Conservation (phyloP, 2,113 vertebrate species). For the Hippocampus zosterae region DNA sequence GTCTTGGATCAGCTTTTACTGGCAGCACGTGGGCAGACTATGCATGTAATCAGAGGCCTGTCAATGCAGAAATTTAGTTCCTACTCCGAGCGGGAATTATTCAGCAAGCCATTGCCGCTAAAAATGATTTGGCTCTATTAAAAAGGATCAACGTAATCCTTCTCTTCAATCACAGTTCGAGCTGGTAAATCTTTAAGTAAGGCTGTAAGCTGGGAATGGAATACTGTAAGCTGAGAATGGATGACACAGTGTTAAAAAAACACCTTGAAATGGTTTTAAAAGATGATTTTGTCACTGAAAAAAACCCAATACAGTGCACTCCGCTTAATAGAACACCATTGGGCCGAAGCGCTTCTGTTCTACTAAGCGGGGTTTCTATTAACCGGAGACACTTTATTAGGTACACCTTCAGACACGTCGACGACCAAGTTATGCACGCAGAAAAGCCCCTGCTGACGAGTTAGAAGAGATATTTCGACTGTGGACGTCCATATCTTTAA, state of each 20-base stretch:
- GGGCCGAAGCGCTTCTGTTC: no score
- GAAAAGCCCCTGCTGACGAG: no score
- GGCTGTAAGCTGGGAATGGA: neutral
- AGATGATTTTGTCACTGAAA: neutral
- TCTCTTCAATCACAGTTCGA: conserved; percentile 27
- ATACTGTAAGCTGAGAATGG: neutral
- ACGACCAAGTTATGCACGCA: no score
- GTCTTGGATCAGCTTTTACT: conserved; percentile 17
- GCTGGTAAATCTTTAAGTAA: neutral
- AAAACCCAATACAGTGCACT: no score
- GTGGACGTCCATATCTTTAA: no score
- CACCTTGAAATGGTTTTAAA: neutral
- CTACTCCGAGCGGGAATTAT: conserved; percentile 16
- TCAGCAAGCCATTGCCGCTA: conserved; percentile 6
- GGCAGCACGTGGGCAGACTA: conserved; percentile 16
- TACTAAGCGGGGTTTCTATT: no score
- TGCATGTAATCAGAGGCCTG: neutral
- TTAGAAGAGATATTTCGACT: no score
- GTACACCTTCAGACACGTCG: no score
- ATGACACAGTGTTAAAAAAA: neutral
- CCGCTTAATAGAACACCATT: no score
- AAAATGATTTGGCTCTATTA: conserved; percentile 49
- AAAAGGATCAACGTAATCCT: conserved; percentile 57
- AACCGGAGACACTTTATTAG: no score
- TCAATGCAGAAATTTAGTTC: neutral